These are phyloP conservation scores for Rhinogobius similis DNA, from an alignment of 2,113 vertebrate genomes.

Conservation along the genomic window DNA sequence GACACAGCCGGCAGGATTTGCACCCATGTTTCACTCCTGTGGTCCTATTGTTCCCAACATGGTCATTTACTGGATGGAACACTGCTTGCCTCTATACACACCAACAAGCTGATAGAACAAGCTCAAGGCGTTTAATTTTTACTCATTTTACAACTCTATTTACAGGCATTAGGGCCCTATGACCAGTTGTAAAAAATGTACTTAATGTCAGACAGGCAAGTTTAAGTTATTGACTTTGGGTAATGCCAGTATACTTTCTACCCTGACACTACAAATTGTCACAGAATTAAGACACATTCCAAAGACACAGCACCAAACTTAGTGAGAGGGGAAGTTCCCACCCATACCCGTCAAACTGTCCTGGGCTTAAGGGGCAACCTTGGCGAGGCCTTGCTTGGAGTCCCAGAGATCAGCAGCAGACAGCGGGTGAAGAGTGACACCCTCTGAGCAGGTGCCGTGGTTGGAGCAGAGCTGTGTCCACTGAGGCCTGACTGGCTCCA, in stretches of 20 bases:
- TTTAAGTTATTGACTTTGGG: neutral
- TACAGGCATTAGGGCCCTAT: slow-evolving; percentile 41
- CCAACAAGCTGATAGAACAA: slow-evolving; percentile 47
- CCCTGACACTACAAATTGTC: slow-evolving; percentile 10
- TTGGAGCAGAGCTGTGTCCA: slow-evolving; percentile 16
- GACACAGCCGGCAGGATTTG: slow-evolving; percentile 66
- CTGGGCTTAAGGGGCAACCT: slow-evolving; percentile 55
- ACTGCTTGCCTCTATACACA: slow-evolving; percentile 58
- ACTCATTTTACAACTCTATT: slow-evolving; percentile 43
- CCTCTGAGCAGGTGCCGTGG: slow-evolving; percentile 63
- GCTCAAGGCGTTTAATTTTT: slow-evolving; percentile 60
- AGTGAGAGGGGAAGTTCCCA: slow-evolving; percentile 59
- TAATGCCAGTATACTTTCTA: slow-evolving; percentile 14
- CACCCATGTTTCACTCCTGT: slow-evolving; percentile 66
- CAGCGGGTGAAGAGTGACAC: slow-evolving; percentile 67
- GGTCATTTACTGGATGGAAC: slow-evolving; percentile 59
- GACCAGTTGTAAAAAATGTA: slow-evolving; percentile 11
- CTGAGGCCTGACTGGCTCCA: slow-evolving; percentile 53
- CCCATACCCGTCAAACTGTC: slow-evolving; percentile 48
- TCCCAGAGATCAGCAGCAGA: slow-evolving; percentile 62
- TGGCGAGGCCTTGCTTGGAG: slow-evolving; percentile 53
- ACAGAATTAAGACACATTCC: slow-evolving; percentile 2
- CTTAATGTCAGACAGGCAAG: slow-evolving; percentile 1
- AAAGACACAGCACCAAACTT: slow-evolving; percentile 18
- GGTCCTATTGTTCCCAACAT: slow-evolving; percentile 59